These are phyloP conservation scores for Fratercula arctica DNA, from an alignment of 2,797 vertebrate species.

Conservation along the genomic window DNA sequence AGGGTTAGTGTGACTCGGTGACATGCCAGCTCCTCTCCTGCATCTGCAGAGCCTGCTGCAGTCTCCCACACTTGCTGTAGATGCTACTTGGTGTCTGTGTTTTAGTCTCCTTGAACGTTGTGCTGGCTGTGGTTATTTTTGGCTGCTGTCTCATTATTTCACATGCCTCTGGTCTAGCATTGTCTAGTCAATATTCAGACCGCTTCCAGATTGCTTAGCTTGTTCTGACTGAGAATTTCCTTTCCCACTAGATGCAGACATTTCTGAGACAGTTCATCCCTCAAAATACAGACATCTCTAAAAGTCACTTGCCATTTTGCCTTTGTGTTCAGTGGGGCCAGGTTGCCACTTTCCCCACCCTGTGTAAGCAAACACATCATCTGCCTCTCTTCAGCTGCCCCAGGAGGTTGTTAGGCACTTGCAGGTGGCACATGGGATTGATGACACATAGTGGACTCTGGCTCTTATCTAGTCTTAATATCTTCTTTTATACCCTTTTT, in stretches of 20 bases:
- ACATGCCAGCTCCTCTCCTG: background rate
- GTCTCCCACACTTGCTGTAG: background rate
- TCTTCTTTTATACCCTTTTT: background rate
- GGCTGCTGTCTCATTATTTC: slow-evolving; percentile 21
- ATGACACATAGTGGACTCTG: background rate
- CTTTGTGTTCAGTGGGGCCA: background rate
- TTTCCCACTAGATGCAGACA: background rate
- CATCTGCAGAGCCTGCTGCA: slow-evolving; percentile 28
- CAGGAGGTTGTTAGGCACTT: background rate
- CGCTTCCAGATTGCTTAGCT: background rate
- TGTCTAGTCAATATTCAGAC: background rate
- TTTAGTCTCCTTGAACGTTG: background rate
- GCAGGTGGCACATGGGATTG: background rate
- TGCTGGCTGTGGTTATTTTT: background rate
- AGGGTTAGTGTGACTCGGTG: background rate
- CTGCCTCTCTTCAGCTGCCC: background rate
- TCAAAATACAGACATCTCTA: background rate
- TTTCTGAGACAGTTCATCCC: background rate
- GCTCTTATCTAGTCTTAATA: background rate
- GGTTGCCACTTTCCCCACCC: background rate
- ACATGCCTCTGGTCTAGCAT: background rate
- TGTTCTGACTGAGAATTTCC: background rate
- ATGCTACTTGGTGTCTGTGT: background rate
- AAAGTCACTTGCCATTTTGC: background rate
- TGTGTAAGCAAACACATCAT: background rate